Percentiles rank a stretch among this genome's conserved stretches.
These are phyloP conservation scores for Epinephelus awoara DNA, from an alignment of 2,797 vertebrate genomes.

Conservation along the genomic window DNA sequence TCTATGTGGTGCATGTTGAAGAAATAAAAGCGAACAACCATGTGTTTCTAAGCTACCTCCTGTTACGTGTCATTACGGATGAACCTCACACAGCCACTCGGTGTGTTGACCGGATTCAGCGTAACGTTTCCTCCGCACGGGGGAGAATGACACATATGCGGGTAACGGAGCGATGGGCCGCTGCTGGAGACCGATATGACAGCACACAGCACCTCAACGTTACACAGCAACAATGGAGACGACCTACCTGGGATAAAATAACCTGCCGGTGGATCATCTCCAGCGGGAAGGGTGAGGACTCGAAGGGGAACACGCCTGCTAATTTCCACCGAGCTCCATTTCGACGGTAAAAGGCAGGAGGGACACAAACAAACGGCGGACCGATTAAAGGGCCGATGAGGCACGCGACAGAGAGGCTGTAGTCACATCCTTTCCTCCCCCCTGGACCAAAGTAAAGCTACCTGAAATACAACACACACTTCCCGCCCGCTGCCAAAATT, in stretches of 20 bases:
- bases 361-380: constrained; percentile 38
- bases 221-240: constrained; percentile 67
- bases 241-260: constrained; percentile 78
- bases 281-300: background rate
- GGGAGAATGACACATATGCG: constrained; percentile 8
- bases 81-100: background rate
- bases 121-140: background rate
- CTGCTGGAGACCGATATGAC: constrained; percentile 28
- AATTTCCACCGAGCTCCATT: constrained; percentile 62
- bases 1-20: background rate
- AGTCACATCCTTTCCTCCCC: constrained; percentile 73
- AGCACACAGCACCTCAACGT: constrained; percentile 41
- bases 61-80: no score
- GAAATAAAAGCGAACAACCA: accelerated
- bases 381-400: constrained; percentile 41
- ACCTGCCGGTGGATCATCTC: constrained; percentile 79
- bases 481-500: background rate
- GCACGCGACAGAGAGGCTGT: constrained; percentile 22
- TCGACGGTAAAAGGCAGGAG: constrained; percentile 16
- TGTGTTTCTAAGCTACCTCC: background rate
- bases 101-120: background rate
- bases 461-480: accelerated
- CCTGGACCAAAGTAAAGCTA: constrained; percentile 53
- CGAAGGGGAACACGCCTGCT: constrained; percentile 27
- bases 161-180: constrained; percentile 50